Evolutionary conservation across 2,113 vertebrate species (phyloP).

Genomic region (Zosterops japonicus): DNA sequence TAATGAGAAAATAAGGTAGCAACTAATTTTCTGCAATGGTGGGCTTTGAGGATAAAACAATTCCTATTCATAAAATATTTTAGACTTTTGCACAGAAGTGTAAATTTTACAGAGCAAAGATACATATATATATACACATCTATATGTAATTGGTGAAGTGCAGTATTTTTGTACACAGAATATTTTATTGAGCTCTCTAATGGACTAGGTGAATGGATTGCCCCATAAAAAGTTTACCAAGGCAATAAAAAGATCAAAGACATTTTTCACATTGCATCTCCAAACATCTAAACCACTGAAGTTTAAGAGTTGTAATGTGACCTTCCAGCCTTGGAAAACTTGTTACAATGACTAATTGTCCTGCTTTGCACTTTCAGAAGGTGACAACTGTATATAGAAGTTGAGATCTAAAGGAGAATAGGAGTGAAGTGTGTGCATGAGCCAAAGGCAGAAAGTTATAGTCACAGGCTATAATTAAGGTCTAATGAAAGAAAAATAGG

Average conservation of each 20-base stretch:
- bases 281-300: conserved; percentile 48
- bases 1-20: neutral
- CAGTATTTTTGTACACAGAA: conserved; percentile 27
- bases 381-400: conserved; percentile 33
- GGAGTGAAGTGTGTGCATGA: neutral
- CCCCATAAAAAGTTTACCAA: conserved; percentile 59
- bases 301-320: conserved; percentile 49
- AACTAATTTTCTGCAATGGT: neutral
- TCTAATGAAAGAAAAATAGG: conserved; percentile 37
- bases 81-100: neutral
- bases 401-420: conserved; percentile 30
- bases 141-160: neutral
- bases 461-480: conserved; percentile 12
- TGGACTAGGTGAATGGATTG: conserved; percentile 43
- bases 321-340: conserved; percentile 48
- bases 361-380: conserved; percentile 55
- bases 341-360: conserved; percentile 64
- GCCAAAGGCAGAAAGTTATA: conserved; percentile 8
- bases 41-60: neutral
- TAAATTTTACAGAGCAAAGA: conserved; percentile 32
- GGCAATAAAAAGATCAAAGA: conserved; percentile 69
- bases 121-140: neutral
- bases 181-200: conserved; percentile 54
- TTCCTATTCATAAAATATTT: conserved; percentile 3
- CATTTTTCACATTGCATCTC: conserved; percentile 61